Evolutionary conservation across 2,113 vertebrate genomes (phyloP), one percentile per base, ranked within the genome.

Genomic region (Copsychus sechellarum): DNA sequence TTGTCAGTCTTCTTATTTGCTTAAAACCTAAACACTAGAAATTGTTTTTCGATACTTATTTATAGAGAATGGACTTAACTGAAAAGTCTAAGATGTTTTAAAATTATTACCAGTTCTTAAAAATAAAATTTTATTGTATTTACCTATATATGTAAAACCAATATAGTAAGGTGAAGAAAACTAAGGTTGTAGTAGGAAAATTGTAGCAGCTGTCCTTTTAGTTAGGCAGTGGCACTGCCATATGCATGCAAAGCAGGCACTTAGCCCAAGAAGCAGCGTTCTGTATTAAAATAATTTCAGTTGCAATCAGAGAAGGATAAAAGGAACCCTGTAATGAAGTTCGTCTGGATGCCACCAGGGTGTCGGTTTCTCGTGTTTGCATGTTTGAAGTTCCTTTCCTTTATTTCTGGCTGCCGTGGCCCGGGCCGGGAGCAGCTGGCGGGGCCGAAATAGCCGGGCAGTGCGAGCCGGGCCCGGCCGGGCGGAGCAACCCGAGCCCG

Each of bases 381-480:
- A 45, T 64, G 76, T 79, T 90, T 92, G 7, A 20, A 83, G 88
- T 93, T 92, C 78, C 47, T 96, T 54, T 67, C 53, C 72, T 82
- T 69, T 87, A 77, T 93, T 96, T 92, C 76, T 57, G n/a, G 56
- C 56, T 11, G 62, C 29, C 43, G 9, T 36, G 66, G 51, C 21
- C 29, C 31, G 2, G 76, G 38, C 38, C 38, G 38, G 1, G 57
- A 72, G 92, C 95, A 95, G 95, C 93, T 97, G 96, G 84, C 48
- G 0, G 9, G 73, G 5, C 33, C 43, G 70, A 87, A 89, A 69
- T 76, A 43, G 6, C 9, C 43, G 43, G 43, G 43, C 43, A 11
- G 43, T 4, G 43, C 47, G 1, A 24, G 26, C 1, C 13, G 2
- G 34, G 50, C 47, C 34, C 3, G 29, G 88, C 82, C 24, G 25